phyloP scores from a whole-genome alignment of 2,113 vertebrate genomes.

The Ptychochromis oligacanthus region DNA sequence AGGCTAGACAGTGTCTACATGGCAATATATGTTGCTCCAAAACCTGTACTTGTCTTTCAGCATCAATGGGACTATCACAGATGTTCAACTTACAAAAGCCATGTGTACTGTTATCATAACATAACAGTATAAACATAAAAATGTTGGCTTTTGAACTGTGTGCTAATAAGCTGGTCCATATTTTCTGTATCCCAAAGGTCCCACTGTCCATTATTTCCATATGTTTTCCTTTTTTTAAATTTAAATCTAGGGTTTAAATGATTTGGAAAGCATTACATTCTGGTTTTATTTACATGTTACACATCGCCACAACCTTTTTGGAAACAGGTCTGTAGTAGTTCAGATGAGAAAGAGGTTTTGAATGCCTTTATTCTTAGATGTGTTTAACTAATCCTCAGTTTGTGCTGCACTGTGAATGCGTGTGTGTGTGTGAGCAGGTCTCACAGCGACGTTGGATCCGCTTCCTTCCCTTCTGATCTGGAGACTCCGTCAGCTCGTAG shows the following conservation, averaged over 20 bases:
- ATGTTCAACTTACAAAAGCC: not conserved
- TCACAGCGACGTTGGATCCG: constrained; percentile 91
- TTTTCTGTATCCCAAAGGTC: not conserved
- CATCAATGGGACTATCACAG: not conserved
- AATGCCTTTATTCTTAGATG: not conserved
- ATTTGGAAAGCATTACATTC: constrained; percentile 6
- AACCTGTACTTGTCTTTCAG: not conserved
- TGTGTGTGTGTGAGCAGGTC: constrained; percentile 81
- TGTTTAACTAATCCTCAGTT: constrained; percentile 14
- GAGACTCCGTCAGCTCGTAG: not conserved
- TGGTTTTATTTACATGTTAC: not conserved
- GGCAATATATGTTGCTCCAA: no score
- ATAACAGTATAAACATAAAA: no score
- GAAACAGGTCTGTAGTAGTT: not conserved
- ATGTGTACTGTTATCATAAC: not conserved
- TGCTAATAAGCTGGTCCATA: not conserved
- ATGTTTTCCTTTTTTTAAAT: no score
- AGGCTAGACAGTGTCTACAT: not conserved
- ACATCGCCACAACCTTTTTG: not conserved
- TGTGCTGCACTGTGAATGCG: constrained; percentile 49
- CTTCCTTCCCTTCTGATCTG: constrained; percentile 94
- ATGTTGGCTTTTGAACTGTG: not conserved
- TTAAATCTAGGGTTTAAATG: not conserved
- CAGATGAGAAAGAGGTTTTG: not conserved
- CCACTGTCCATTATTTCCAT: not conserved